A percentile compares a stretch with the other conserved stretches of the same genome.
These are phyloP conservation scores for Hylaeus volcanicus DNA, from an alignment of 1,140 invertebrate genomes.

Conservation along the genomic window DNA sequence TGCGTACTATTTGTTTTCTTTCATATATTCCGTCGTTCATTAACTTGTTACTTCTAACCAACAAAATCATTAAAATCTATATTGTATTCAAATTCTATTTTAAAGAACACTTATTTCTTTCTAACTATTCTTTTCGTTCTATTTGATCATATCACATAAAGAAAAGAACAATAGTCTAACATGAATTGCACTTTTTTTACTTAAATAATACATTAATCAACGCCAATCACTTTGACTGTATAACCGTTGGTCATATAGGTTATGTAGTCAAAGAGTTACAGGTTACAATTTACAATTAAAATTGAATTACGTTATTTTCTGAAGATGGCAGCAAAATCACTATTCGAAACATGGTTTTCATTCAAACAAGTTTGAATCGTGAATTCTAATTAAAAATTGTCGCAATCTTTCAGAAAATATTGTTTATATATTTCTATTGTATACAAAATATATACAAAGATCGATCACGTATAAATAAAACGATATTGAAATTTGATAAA, in stretches of 20 bases:
- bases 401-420: neutral
- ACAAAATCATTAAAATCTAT: neutral
- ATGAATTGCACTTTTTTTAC: slow-evolving; percentile 34
- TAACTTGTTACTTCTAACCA: neutral
- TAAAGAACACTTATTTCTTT: neutral
- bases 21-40: neutral
- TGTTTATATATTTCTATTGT: neutral
- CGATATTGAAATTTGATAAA: neutral
- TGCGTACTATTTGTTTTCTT: neutral
- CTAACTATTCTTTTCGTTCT: neutral
- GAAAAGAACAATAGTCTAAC: neutral
- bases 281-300: no score
- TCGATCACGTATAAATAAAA: neutral
- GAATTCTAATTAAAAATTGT: neutral
- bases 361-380: neutral
- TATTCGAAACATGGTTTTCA: neutral
- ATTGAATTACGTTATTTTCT: neutral
- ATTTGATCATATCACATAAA: neutral
- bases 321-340: neutral
- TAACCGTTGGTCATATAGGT: no score
- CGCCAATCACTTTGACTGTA: no score
- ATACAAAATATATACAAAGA: no score
- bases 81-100: neutral
- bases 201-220: neutral
- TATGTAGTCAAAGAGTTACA: no score